Evolutionary conservation across 2,888 invertebrate species (phyloP).

Genomic region (Eupithecia subfuscata): DNA sequence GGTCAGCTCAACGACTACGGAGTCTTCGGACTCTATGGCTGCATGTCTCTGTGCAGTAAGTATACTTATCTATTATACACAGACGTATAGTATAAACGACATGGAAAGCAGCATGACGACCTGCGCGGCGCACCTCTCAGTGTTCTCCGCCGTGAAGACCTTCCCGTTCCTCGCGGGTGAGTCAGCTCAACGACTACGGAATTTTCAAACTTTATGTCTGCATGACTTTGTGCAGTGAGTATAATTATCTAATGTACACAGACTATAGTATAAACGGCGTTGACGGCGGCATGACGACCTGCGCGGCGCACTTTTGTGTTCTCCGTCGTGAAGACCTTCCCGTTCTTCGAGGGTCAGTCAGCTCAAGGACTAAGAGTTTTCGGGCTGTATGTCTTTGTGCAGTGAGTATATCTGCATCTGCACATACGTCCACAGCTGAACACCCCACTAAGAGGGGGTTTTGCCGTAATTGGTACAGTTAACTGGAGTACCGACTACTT

Average conservation of each 20-base stretch:
- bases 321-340: conserved; percentile 87
- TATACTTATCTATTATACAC: conserved; percentile 22
- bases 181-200: conserved; percentile 51
- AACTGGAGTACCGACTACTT: too few species aligned
- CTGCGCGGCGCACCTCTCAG: conserved; percentile 85
- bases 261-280: conserved; percentile 65
- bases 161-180: conserved; percentile 84
- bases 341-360: conserved; percentile 82
- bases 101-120: conserved; percentile 87
- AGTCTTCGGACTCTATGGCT: too few species aligned
- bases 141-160: conserved; percentile 88
- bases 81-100: conserved; percentile 56
- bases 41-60: conserved; percentile 79
- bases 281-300: conserved; percentile 87
- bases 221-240: conserved; percentile 77
- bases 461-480: too few species aligned
- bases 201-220: too few species aligned
- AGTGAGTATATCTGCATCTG: conserved; percentile 62
- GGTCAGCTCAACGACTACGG: conserved; percentile 51
- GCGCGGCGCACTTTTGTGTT: conserved; percentile 87
- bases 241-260: background rate
- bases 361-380: too few species aligned
- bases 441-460: background rate
- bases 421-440: too few species aligned
- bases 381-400: conserved; percentile 51